A percentile compares a stretch with the other conserved stretches of the same genome.
These are phyloP conservation scores for Amphiduros pacificus DNA, from an alignment of 2,888 invertebrate genomes.

Conservation along the genomic window DNA sequence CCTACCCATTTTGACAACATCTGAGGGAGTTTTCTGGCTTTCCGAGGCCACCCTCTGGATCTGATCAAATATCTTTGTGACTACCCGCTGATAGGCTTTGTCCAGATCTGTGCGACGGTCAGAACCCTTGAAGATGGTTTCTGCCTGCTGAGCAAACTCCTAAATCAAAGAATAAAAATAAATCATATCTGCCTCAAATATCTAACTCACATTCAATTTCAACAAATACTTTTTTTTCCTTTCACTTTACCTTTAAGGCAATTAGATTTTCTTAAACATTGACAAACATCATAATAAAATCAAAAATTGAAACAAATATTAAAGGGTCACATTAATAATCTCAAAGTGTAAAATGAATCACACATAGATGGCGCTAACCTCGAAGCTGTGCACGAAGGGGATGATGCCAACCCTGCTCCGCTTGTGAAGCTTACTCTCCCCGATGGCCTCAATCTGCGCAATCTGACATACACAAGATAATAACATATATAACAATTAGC, in stretches of 20 bases:
- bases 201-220: too few species aligned
- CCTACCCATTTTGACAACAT: conserved; percentile 85
- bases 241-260: too few species aligned
- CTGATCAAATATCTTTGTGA: conserved; percentile 81
- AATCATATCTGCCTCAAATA: too few species aligned
- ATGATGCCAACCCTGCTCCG: conserved; percentile 86
- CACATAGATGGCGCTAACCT: too few species aligned
- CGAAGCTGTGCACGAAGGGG: conserved; percentile 86
- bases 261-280: too few species aligned
- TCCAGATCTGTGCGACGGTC: conserved; percentile 68
- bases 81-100: conserved; percentile 58
- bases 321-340: too few species aligned
- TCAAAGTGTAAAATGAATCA: too few species aligned
- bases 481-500: too few species aligned
- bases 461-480: too few species aligned
- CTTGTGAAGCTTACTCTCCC: conserved; percentile 74
- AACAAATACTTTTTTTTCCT: too few species aligned
- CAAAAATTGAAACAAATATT: too few species aligned
- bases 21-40: conserved; percentile 87
- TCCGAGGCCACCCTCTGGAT: conserved; percentile 78
- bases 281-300: too few species aligned
- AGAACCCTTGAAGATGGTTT: conserved; percentile 82
- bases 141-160: conserved; percentile 83
- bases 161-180: conserved; percentile 34
- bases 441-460: conserved; percentile 65